Evolutionary conservation across 2,797 vertebrate species (phyloP).

Genomic region (Margarornis squamiger): DNA sequence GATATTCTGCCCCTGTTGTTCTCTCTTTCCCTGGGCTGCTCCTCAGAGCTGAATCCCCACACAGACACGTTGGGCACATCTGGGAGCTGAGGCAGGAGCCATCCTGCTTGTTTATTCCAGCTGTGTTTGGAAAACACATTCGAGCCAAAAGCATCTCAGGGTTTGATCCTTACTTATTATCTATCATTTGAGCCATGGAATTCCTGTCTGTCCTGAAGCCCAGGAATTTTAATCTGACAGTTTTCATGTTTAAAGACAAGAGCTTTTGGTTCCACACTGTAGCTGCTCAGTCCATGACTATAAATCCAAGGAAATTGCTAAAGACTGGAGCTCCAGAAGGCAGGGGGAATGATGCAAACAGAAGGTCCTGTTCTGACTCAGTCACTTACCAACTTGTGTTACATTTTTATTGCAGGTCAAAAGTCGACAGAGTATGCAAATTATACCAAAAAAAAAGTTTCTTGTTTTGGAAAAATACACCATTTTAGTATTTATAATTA

Average conservation of each 20-base stretch:
- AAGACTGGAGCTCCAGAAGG: constrained; percentile 42
- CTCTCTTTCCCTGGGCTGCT: neutral
- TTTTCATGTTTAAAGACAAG: neutral
- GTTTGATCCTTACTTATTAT: neutral
- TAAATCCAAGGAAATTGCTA: constrained; percentile 29
- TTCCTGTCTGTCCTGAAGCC: neutral
- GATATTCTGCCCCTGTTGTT: neutral
- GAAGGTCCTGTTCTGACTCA: constrained; percentile 68
- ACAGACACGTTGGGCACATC: neutral
- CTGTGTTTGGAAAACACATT: neutral
- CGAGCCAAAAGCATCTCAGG: neutral
- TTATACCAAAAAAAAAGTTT: neutral
- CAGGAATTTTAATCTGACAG: constrained; percentile 23
- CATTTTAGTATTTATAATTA: constrained; percentile 61
- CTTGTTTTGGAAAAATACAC: constrained; percentile 58
- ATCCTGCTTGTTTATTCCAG: neutral
- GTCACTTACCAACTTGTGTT: constrained; percentile 48
- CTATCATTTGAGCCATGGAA: neutral
- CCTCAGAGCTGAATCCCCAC: neutral
- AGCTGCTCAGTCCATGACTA: neutral
- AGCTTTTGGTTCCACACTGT: neutral
- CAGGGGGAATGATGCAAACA: constrained; percentile 57
- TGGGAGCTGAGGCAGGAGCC: neutral
- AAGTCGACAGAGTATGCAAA: constrained; percentile 62
- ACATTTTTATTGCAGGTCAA: constrained; percentile 60